A percentile compares a stretch with the other conserved stretches of the same genome.
Evolutionary conservation across 2,888 invertebrate genomes (phyloP).

Genomic region (Amblyjoppa fuscipennis): DNA sequence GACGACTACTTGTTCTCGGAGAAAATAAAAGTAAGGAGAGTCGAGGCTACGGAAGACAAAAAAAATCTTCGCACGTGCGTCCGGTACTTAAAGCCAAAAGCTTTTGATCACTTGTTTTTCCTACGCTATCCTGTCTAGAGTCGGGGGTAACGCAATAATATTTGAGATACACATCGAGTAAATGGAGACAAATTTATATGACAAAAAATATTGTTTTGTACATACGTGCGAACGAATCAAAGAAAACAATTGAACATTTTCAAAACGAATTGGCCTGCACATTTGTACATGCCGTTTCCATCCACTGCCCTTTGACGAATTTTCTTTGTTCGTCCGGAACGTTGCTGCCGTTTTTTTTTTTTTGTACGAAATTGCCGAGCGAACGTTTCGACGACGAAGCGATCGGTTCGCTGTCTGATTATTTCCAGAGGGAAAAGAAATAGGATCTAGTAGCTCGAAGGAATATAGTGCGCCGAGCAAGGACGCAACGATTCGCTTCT

Average conservation of each 20-base stretch:
- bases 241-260: background rate
- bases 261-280: background rate
- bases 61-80: conserved; percentile 59
- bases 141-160: background rate
- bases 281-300: background rate
- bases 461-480: conserved; percentile 41
- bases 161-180: background rate
- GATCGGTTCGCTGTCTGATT: conserved; percentile 44
- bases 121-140: conserved; percentile 1
- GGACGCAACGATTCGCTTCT: conserved; percentile 50
- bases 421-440: conserved; percentile 39
- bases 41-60: conserved; percentile 11
- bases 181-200: background rate
- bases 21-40: conserved; percentile 34
- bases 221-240: background rate
- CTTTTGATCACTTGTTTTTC: conserved; percentile 39
- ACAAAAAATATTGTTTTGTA: background rate
- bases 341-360: conserved; percentile 25
- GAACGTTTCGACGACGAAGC: background rate
- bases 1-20: conserved; percentile 24
- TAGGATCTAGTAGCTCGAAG: conserved; percentile 35
- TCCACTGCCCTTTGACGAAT: background rate
- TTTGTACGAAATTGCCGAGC: conserved; percentile 28
- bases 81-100: conserved; percentile 29
- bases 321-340: conserved; percentile 4